A percentile compares a stretch with the other conserved stretches of the same genome.
phyloP scores from a whole-genome alignment of 2,888 invertebrate genomes.

The Plebejus anna region DNA sequence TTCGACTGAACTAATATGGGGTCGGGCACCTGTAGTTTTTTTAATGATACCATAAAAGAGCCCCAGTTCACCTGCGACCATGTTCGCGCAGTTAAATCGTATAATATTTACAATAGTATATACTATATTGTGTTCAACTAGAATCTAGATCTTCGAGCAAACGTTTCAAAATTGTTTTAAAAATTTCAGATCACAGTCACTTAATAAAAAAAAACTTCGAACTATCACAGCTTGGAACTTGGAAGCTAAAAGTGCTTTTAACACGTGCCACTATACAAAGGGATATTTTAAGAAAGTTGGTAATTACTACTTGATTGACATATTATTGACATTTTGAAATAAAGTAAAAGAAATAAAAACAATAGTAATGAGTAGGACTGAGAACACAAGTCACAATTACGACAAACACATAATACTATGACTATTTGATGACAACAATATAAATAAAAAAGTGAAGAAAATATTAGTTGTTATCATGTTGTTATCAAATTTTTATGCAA shows the following conservation, averaged over 20 bases:
- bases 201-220: no score
- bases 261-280: not conserved
- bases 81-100: constrained; percentile 47
- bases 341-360: not conserved
- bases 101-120: constrained; percentile 42
- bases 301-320: not conserved
- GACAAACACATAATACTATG: not conserved
- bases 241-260: not conserved
- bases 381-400: no score
- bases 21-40: constrained; percentile 54
- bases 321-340: not conserved
- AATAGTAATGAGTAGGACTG: not conserved
- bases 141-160: constrained; percentile 39
- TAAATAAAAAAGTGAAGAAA: not conserved
- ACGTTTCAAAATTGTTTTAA: constrained; percentile 26
- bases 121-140: constrained; percentile 30
- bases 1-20: constrained; percentile 49
- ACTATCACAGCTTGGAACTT: not conserved
- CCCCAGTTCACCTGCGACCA: constrained; percentile 45
- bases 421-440: not conserved
- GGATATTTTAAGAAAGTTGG: not conserved
- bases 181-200: no score
- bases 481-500: constrained; percentile 4
- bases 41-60: constrained; percentile 49
- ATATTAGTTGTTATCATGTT: not conserved